These are phyloP conservation scores for Agrilus cyanescens DNA, from an alignment of 2,888 invertebrate species.

Conservation along the genomic window DNA sequence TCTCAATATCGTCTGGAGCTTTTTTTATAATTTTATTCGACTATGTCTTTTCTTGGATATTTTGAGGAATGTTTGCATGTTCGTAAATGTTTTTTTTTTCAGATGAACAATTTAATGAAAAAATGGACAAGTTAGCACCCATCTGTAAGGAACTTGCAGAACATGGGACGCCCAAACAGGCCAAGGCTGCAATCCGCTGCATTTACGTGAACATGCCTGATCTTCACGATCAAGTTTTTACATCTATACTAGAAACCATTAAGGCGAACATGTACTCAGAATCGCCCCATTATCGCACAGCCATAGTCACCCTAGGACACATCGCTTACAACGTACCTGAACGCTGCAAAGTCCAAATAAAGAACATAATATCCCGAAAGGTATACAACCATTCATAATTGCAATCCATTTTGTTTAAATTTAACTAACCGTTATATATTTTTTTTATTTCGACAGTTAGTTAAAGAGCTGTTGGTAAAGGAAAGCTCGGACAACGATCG, in stretches of 20 bases:
- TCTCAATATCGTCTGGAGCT: too few species aligned
- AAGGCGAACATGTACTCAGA: constrained; percentile 62
- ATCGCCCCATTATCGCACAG: constrained; percentile 78
- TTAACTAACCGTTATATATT: background rate
- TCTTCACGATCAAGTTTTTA: constrained; percentile 64
- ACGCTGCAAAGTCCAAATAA: constrained; percentile 79
- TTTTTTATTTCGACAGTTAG: constrained; percentile 50
- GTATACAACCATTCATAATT: constrained; percentile 33
- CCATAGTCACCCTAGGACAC: constrained; percentile 89
- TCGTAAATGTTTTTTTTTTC: too few species aligned
- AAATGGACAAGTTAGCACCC: constrained; percentile 70
- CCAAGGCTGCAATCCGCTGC: constrained; percentile 92
- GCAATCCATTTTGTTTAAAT: background rate
- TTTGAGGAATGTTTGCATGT: too few species aligned
- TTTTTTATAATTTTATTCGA: too few species aligned
- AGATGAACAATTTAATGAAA: constrained; percentile 62
- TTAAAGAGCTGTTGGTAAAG: constrained; percentile 86
- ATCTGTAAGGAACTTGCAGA: constrained; percentile 81
- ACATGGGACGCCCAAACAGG: constrained; percentile 86
- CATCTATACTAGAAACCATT: constrained; percentile 69
- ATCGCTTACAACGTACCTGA: constrained; percentile 87
- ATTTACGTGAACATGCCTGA: constrained; percentile 71
- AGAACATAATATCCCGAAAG: constrained; percentile 87
- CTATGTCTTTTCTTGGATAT: too few species aligned
- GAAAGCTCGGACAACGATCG: constrained; percentile 43